Evolutionary conservation across 2,888 invertebrate genomes (phyloP), one percentile per base, ranked within the genome.

Genomic region (Germaria angustata): DNA sequence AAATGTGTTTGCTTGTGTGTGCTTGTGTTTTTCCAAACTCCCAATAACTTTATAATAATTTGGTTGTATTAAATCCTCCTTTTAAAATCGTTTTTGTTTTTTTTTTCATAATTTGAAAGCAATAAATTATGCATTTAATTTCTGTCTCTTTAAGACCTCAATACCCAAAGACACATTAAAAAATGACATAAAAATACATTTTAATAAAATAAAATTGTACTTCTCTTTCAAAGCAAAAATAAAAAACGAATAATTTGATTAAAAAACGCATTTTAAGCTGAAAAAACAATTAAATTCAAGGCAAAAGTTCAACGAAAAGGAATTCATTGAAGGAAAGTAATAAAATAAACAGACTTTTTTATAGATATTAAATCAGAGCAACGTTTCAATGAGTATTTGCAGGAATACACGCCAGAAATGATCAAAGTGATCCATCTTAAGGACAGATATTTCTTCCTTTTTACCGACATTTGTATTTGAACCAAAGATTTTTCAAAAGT

Each of bases 51-150:
- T 39, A 15, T 44, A 41, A 34, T 63, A 53, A 15, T 65, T 39
- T 61, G 8, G 3, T 22, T 39, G 9, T 20, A 53, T 28, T 49
- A 34, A 73, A 24, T 17, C 17, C 28, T 28, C 11, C 17, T 69
- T 49, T 36, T 11, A 17, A 46, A 49, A 49, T 9, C 55, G 9
- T 36, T 65, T 63, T 59, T 13, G n/a, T n/a, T 7, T 39, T 39
- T 59, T 51, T 3, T 61, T 44, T 41, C 22, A 46, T 53, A 24
- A 65, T 57, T 41, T 28, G 17, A 79, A 66, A 41, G 44, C 46
- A 65, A 66, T 79, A 79, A 79, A 79, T 72, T 72, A 13, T 55
- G 17, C 2, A 53, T 73, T 73, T 73, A 73, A 80, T 80, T 68
- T n/a, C 22, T 44, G 66, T 41, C 7, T 66, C 44, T 72, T 32